A percentile compares a stretch with the other conserved stretches of the same genome.
Evolutionary conservation across 2,888 invertebrate genomes (phyloP).

Genomic region (Drosophila basisetae): DNA sequence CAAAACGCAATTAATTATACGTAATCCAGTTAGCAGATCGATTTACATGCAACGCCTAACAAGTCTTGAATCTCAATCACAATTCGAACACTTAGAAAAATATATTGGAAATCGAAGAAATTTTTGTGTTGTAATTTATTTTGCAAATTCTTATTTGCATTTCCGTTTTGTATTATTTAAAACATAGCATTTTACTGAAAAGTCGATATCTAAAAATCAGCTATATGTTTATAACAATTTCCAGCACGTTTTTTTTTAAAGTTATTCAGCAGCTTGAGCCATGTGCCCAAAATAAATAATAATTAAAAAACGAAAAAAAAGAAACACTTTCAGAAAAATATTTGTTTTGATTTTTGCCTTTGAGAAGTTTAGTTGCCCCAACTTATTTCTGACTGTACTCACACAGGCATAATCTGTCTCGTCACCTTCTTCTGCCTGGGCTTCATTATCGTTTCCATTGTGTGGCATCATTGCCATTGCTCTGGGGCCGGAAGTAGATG

Average conservation of each 20-base stretch:
- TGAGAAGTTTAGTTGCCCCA: neutral
- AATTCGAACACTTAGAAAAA: conserved; percentile 4
- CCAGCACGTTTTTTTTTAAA: neutral
- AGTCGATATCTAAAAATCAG: neutral
- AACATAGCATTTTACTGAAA: neutral
- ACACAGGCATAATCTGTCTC: neutral
- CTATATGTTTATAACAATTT: neutral
- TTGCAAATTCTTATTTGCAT: too few relatives aligned
- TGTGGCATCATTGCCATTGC: conserved; percentile 6
- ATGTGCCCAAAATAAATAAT: neutral
- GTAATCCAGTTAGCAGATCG: conserved; percentile 75
- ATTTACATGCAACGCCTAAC: conserved; percentile 66
- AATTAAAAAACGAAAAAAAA: neutral
- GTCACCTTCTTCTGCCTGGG: neutral
- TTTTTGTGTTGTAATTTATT: neutral
- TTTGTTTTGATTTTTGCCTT: neutral
- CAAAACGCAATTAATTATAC: conserved; percentile 70
- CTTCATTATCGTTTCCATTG: conserved; percentile 6
- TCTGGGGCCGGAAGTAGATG: conserved; percentile 20
- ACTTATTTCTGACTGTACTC: neutral
- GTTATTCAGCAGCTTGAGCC: neutral
- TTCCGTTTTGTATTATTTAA: too few relatives aligned
- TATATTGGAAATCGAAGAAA: neutral
- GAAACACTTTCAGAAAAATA: neutral
- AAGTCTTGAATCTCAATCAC: conserved; percentile 42